Evolutionary conservation across 2,113 vertebrate species (phyloP).

Genomic region (Dromiciops gliroides): DNA sequence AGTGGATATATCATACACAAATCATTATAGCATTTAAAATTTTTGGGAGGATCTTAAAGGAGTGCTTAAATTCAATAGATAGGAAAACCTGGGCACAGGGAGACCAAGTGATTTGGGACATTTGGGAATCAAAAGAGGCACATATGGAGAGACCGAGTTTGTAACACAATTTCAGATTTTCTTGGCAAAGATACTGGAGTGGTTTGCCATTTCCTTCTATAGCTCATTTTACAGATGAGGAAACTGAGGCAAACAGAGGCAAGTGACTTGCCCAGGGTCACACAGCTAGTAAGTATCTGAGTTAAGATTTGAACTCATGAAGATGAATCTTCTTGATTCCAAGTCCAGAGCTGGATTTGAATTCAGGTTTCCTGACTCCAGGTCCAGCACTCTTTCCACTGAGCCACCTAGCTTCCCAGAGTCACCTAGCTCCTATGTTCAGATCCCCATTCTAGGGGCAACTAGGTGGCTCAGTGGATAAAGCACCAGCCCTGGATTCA

Average conservation of each 20-base stretch:
- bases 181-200: neutral
- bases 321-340: too few relatives aligned
- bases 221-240: too few relatives aligned
- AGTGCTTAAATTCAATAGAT: neutral
- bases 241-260: neutral
- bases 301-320: too few relatives aligned
- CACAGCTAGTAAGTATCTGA: neutral
- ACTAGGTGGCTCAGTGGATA: too few relatives aligned
- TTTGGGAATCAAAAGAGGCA: neutral
- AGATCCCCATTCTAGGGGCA: neutral
- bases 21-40: neutral
- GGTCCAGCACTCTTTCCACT: too few relatives aligned
- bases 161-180: neutral
- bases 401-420: too few relatives aligned
- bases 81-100: neutral
- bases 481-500: too few relatives aligned
- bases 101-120: neutral
- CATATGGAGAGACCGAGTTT: neutral
- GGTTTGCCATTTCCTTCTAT: too few relatives aligned
- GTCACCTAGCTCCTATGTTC: neutral
- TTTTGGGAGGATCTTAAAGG: neutral
- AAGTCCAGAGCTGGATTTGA: too few relatives aligned
- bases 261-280: neutral
- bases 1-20: neutral
- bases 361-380: too few relatives aligned